Conservation (phyloP, 2,797 vertebrate species). For the Channa striata region DNA sequence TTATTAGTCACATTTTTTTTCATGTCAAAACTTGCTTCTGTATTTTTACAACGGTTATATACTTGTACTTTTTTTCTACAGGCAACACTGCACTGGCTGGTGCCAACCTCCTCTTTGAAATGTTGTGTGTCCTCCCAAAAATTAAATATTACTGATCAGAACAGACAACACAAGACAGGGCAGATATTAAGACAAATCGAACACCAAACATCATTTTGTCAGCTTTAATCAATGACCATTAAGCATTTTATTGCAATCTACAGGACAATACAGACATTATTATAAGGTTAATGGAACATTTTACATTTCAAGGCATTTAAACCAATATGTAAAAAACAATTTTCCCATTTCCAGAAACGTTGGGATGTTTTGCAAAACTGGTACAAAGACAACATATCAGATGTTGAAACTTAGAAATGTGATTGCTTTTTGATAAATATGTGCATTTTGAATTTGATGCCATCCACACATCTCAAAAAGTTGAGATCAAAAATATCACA, state of each 20-base stretch:
- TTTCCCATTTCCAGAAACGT: too few relatives aligned
- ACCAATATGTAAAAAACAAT: background rate
- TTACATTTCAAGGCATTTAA: background rate
- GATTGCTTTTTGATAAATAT: too few relatives aligned
- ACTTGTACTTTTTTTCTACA: constrained; percentile 55
- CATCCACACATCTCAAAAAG: too few relatives aligned
- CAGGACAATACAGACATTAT: background rate
- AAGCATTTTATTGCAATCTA: constrained; percentile 23
- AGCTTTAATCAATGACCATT: constrained; percentile 17
- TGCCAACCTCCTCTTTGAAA: constrained; percentile 95
- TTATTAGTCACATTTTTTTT: constrained; percentile 4
- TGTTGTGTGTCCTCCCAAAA: constrained; percentile 91
- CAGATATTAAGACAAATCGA: background rate
- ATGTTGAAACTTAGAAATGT: too few relatives aligned
- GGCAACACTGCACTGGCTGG: constrained; percentile 93
- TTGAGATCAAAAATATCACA: too few relatives aligned
- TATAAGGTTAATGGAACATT: constrained; percentile 2
- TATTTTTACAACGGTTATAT: background rate
- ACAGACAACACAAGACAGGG: background rate
- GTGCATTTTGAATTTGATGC: too few relatives aligned
- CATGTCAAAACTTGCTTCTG: background rate
- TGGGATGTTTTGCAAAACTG: too few relatives aligned
- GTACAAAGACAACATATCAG: too few relatives aligned
- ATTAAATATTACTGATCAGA: constrained; percentile 80
- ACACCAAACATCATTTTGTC: background rate